Evolutionary conservation across 2,888 invertebrate genomes (phyloP), one percentile per base, ranked within the genome.

Genomic region (Idaea aversata): DNA sequence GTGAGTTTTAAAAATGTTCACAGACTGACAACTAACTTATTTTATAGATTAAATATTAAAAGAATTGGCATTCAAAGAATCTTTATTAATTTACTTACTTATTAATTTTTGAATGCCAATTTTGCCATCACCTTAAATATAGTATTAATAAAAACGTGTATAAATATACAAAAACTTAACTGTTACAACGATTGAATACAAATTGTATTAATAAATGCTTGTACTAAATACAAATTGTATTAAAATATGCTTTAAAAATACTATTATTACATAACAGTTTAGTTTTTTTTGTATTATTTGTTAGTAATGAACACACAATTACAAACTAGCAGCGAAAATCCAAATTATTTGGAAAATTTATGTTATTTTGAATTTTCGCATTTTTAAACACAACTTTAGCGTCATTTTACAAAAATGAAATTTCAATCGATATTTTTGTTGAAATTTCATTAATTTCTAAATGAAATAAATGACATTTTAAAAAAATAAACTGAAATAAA

Each of bases 241-340:
- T n/a, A 57, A 35, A 57, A n/a, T 13, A 57, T 15, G 36, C 36
- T 34, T 59, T 61, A 61, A 57, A 15, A 15, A 38, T 57, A 61
- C 10, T 34, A 35, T 4, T 61, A 61, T 5, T 13, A 34, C 35
- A 16, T 74, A 59, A 70, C 70, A 72, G 75, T 74, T 80, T 81
- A 78, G 74, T 78, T 83, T 76, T 72, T 72, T 71, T 75, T 72
- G 65, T 63, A 64, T 65, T 10, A 68, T 73, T 74, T 79, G 85
- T 90, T 86, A 87, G 84, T 87, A 83, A 75, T 75, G 74, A 82
- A 89, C 88, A 90, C 88, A 85, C 86, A 82, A 77, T 80, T 81
- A 87, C 88, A 86, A 72, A 63, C 66, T 74, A 74, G 61, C 62
- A 76, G 67, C 65, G 34, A 76, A 76, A 78, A 67, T 67, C 73